A percentile compares a stretch with the other conserved stretches of the same genome.
phyloP scores from a whole-genome alignment of 2,797 vertebrate species.

The Acipenser oxyrinchus region DNA sequence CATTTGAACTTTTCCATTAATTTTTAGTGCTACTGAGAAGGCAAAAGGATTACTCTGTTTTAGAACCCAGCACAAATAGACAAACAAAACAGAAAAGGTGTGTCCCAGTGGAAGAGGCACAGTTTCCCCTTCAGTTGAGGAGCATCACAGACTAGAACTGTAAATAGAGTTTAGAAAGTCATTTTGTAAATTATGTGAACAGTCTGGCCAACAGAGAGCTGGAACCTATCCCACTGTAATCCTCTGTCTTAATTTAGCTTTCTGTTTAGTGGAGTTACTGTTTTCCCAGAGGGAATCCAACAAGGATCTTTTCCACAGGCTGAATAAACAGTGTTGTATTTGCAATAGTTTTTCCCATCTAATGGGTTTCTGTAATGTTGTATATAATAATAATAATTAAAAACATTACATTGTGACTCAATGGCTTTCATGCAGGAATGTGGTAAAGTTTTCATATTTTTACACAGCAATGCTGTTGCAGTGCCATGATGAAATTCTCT shows the following conservation, averaged over 20 bases:
- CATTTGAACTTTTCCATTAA: background rate
- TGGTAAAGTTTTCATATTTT: too few relatives aligned
- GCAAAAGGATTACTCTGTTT: conserved; percentile 25
- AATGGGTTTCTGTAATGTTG: too few relatives aligned
- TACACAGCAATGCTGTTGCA: too few relatives aligned
- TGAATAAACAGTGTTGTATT: too few relatives aligned
- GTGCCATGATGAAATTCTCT: too few relatives aligned
- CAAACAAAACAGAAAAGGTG: background rate
- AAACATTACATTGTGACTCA: too few relatives aligned
- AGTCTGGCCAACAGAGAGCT: background rate
- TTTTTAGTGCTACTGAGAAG: conserved; percentile 22
- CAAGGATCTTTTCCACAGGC: too few relatives aligned
- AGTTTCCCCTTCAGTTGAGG: background rate
- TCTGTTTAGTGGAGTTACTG: too few relatives aligned
- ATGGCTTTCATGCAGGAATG: too few relatives aligned
- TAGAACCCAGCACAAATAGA: conserved; percentile 2
- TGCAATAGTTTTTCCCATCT: too few relatives aligned
- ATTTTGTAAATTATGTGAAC: background rate
- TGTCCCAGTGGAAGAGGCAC: background rate
- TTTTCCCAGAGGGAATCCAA: too few relatives aligned
- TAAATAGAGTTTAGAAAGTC: conserved; percentile 10
- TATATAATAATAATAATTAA: too few relatives aligned
- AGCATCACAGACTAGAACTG: background rate
- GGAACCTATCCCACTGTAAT: background rate
- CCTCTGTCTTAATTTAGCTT: background rate